Percentiles rank a stretch among this genome's conserved stretches.
phyloP scores from a whole-genome alignment of 2,888 invertebrate genomes.

The Aphodius granarius region DNA sequence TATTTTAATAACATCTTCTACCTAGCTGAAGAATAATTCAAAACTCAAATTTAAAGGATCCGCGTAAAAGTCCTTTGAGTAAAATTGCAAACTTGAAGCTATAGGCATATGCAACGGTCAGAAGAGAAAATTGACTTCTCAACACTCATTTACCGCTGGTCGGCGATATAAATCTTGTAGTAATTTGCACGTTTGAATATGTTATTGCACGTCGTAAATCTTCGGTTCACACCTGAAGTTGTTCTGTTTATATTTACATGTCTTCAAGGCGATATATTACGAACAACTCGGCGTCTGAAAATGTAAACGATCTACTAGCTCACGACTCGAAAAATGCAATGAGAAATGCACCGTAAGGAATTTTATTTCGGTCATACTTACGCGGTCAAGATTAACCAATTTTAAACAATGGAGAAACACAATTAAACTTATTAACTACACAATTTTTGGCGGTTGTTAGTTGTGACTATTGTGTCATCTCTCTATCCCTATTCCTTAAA shows the following conservation, averaged over 20 bases:
- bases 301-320: not conserved
- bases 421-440: no score
- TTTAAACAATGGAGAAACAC: no score
- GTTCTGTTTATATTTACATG: conserved; percentile 31
- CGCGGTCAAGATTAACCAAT: no score
- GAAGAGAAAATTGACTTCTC: conserved; percentile 12
- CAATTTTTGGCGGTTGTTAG: no score
- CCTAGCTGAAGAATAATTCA: no score
- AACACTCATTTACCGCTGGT: not conserved
- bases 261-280: conserved; percentile 21
- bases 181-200: conserved; percentile 13
- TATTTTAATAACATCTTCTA: not conserved
- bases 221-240: conserved; percentile 25
- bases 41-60: not conserved
- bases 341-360: no score
- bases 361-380: no score
- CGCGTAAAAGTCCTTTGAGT: not conserved
- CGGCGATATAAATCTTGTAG: conserved; percentile 8
- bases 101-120: not conserved
- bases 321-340: not conserved
- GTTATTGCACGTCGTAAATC: conserved; percentile 27
- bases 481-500: no score
- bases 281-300: not conserved
- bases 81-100: not conserved
- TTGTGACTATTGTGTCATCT: no score